Conservation (phyloP, 2,797 vertebrate genomes). For the Brachyalestes nurse region DNA sequence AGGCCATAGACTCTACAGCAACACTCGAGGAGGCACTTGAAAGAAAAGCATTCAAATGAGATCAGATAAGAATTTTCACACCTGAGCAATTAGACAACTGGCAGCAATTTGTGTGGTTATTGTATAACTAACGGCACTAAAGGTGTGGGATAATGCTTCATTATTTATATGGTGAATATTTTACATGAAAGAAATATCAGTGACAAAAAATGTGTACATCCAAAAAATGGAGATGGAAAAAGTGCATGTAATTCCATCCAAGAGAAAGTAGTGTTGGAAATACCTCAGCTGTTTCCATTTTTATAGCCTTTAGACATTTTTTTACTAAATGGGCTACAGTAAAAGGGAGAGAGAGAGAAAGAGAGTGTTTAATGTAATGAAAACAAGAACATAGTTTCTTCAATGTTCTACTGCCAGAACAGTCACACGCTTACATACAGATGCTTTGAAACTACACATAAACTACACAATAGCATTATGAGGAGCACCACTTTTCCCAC, state of each 20-base stretch:
- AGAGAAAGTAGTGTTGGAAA: neutral
- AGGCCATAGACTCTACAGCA: neutral
- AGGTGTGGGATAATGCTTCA: neutral
- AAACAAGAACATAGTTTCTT: no score
- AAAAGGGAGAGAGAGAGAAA: neutral
- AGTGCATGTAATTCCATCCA: neutral
- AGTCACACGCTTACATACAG: no score
- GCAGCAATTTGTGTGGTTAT: neutral
- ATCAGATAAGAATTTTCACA: slow-evolving; percentile 6
- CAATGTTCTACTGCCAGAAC: neutral
- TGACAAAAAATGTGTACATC: neutral
- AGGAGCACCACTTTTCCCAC: no score
- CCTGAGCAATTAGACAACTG: neutral
- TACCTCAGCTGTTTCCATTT: neutral
- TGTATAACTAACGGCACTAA: neutral
- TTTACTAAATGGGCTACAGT: neutral
- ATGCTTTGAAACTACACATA: no score
- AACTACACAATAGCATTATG: no score
- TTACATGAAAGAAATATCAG: neutral
- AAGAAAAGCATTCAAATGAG: neutral
- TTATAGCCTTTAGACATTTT: neutral
- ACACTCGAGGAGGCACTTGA: neutral
- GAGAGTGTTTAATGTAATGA: no score
- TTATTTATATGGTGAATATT: neutral
- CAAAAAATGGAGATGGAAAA: neutral